These are phyloP conservation scores for Pitangus sulphuratus DNA, from an alignment of 2,797 vertebrate genomes.

Conservation along the genomic window DNA sequence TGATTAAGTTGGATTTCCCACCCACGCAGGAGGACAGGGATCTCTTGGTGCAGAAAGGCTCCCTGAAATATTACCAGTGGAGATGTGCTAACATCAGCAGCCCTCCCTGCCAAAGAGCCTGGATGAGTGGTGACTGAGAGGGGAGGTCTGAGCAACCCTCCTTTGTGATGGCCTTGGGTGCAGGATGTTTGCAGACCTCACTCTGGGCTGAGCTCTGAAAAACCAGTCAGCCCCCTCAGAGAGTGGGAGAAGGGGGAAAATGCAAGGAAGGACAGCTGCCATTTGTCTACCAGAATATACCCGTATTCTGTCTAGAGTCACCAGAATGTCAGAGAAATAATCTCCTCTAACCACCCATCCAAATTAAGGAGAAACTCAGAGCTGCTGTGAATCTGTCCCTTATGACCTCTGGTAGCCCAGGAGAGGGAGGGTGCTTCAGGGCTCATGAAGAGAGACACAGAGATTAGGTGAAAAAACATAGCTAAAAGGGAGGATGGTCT, in stretches of 20 bases:
- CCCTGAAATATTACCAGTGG: not conserved
- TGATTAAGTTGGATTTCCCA: conserved; percentile 2
- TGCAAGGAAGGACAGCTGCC: rapidly evolving
- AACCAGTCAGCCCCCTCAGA: not conserved
- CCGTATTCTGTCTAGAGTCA: not conserved
- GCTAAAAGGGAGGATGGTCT: not conserved
- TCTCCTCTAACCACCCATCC: not conserved
- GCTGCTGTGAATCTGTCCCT: not conserved
- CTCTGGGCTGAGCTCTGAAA: not conserved
- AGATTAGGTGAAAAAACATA: not conserved
- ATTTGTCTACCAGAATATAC: not conserved
- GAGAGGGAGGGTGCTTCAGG: not conserved
- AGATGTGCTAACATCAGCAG: not conserved
- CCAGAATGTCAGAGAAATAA: not conserved
- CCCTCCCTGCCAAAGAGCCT: not conserved
- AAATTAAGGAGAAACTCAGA: not conserved
- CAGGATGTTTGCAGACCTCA: not conserved
- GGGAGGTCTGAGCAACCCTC: not conserved
- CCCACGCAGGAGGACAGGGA: not conserved
- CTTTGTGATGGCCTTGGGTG: not conserved
- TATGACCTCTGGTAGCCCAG: not conserved
- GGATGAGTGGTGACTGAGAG: not conserved
- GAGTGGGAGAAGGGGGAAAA: not conserved
- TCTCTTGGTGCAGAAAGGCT: not conserved
- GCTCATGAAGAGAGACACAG: not conserved